phyloP scores from a whole-genome alignment of 2,113 vertebrate genomes.

The Phoenicopterus ruber region DNA sequence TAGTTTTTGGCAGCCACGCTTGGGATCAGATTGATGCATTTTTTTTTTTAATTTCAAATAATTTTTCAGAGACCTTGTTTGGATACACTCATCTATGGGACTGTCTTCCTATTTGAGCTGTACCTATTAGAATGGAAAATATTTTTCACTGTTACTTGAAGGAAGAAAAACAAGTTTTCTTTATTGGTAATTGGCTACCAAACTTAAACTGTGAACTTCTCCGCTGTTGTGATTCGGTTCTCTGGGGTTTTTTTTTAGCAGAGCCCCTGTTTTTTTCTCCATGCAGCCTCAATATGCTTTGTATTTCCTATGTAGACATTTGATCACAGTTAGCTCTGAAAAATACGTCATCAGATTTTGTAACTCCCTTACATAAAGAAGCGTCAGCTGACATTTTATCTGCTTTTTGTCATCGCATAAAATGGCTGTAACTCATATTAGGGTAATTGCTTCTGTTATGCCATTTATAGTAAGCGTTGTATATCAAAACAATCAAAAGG shows the following conservation, averaged over 20 bases:
- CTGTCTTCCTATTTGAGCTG: neutral
- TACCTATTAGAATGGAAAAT: neutral
- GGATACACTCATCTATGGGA: neutral
- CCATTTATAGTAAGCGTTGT: neutral
- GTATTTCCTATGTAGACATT: neutral
- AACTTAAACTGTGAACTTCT: neutral
- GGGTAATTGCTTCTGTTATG: neutral
- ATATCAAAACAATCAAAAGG: neutral
- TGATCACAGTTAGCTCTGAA: neutral
- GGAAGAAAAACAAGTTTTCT: neutral
- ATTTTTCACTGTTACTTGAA: neutral
- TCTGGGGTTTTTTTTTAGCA: neutral
- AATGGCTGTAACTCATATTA: neutral
- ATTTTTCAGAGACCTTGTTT: neutral
- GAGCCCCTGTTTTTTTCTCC: neutral
- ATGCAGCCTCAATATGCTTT: neutral
- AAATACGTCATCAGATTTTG: neutral
- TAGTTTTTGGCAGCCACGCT: neutral
- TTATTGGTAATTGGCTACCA: neutral
- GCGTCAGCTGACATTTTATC: neutral
- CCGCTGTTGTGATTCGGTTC: neutral
- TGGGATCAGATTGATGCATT: neutral
- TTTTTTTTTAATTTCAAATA: neutral
- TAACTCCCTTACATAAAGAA: conserved; percentile 24
- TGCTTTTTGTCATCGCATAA: neutral